Base-by-base conservation (phyloP, 2,797 vertebrate species). In the Oryzias sinensis region DNA sequence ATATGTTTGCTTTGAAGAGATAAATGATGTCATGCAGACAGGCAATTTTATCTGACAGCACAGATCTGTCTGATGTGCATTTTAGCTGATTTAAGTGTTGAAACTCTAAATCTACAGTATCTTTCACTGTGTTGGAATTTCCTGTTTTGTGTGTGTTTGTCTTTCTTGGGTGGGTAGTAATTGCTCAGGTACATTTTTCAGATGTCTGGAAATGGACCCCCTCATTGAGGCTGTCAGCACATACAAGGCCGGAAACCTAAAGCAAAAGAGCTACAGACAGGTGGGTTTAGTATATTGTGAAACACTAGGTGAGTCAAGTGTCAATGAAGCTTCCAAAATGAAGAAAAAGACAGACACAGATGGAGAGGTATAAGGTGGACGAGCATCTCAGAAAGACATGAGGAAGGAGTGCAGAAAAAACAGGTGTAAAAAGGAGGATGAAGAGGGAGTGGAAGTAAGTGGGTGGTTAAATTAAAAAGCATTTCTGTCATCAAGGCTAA, bases 211-310 rank as follows among this genome's bases (percentile, higher is more conserved):
- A 47, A 59, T 57, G 74, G 82, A 84, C 77, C 79, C 80, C 84
- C 81, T 83, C 77, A 78, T 80, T 86, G 83, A 64, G 51, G 74
- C 84, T 90, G 83, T 90, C 88, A 90, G 74, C 88, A 84, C 82
- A 65, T 76, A 78, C 67, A 70, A 58, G 73, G 50, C 45, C 60
- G n/a, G n/a, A 70, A 77, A 37, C 33, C 11, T 2, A 85, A 84
- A 4, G 43, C 78, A 82, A 50, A 51, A 50, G 52, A 44, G 43
- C 52, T n/a, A 53, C 13, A 25, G 43, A 14, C 25, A 40, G 42
- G 47, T 8, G 56, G 22, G 1, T 13, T 18, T 50, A 44, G 56
- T 52, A 43, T 20, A 61, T 20, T n/a, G 25, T 47, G 43, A 45
- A 43, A 60, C 65, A 71, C 66, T 79, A 64, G 70, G 68, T 56